These are phyloP conservation scores for Drosophila navojoa DNA, from an alignment of 1,140 invertebrate species.

Conservation along the genomic window DNA sequence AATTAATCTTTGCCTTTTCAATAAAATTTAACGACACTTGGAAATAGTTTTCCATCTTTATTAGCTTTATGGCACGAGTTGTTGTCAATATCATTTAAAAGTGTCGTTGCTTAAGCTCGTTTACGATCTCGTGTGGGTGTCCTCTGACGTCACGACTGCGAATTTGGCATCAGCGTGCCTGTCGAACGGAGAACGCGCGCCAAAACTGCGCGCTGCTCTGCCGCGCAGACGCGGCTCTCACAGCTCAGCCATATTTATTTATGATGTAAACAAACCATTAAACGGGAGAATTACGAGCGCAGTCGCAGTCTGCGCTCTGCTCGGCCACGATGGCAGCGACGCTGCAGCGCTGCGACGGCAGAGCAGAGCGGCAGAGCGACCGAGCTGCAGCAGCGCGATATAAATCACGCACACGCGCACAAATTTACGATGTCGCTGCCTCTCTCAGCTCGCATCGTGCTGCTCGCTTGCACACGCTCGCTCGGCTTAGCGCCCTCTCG, in stretches of 20 bases:
- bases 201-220: conserved; percentile 47
- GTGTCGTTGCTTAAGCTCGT: conserved; percentile 6
- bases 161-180: conserved; percentile 9
- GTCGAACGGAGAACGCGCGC: conserved; percentile 53
- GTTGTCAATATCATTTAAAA: conserved; percentile 23
- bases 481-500: conserved; percentile 35
- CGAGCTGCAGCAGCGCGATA: conserved; percentile 34
- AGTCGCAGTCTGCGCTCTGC: conserved; percentile 66
- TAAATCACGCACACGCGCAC: conserved; percentile 61
- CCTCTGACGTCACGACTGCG: conserved; percentile 38
- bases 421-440: conserved; percentile 47
- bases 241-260: conserved; percentile 81
- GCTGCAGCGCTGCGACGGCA: conserved; percentile 39
- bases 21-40: background rate
- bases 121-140: conserved; percentile 3
- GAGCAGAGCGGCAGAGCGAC: conserved; percentile 19
- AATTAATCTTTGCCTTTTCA: conserved; percentile 10
- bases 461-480: conserved; percentile 11
- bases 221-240: conserved; percentile 55
- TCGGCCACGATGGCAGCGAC: conserved; percentile 66
- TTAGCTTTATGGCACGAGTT: conserved; percentile 6
- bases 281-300: conserved; percentile 81
- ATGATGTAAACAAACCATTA: conserved; percentile 84
- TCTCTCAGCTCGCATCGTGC: conserved; percentile 25
- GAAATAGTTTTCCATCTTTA: conserved; percentile 9